Evolutionary conservation across 1,140 invertebrate genomes (phyloP).

Genomic region (Formica selysi): DNA sequence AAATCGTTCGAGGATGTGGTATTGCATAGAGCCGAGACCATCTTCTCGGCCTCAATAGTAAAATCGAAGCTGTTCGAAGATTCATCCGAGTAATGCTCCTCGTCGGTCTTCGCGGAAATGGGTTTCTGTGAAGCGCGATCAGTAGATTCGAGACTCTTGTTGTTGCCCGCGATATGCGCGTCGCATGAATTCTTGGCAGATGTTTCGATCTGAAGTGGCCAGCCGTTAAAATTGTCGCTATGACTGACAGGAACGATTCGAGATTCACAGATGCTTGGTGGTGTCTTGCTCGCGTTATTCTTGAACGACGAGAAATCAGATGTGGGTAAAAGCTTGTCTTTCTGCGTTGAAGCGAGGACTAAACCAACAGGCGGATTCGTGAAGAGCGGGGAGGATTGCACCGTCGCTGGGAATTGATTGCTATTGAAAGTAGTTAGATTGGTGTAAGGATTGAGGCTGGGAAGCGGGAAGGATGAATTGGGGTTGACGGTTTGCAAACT

Average conservation of each 20-base stretch:
- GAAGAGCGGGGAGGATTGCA: conserved; percentile 67
- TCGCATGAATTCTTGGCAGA: conserved; percentile 23
- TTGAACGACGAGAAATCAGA: conserved; percentile 54
- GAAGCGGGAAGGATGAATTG: conserved; percentile 71
- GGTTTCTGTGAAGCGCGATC: conserved; percentile 42
- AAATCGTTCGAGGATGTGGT: conserved; percentile 77
- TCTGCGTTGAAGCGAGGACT: conserved; percentile 52
- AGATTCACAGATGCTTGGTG: conserved; percentile 21
- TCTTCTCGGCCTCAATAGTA: conserved; percentile 83
- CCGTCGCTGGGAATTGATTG: conserved; percentile 65
- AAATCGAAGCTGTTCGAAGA: conserved; percentile 82
- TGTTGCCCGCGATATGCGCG: not conserved
- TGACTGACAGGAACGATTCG: conserved; percentile 21
- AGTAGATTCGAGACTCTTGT: not conserved
- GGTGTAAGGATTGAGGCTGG: conserved; percentile 70
- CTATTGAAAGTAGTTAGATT: conserved; percentile 58
- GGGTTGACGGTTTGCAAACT: conserved; percentile 74
- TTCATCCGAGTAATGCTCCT: conserved; percentile 80
- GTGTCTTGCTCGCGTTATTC: conserved; percentile 48
- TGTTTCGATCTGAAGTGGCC: conserved; percentile 51
- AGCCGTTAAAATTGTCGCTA: conserved; percentile 44
- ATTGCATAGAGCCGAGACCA: conserved; percentile 83
- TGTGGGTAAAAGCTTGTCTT: conserved; percentile 61
- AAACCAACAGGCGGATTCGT: conserved; percentile 70
- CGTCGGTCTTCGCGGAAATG: conserved; percentile 59